phyloP scores from a whole-genome alignment of 2,113 vertebrate genomes.

The Scomber scombrus region DNA sequence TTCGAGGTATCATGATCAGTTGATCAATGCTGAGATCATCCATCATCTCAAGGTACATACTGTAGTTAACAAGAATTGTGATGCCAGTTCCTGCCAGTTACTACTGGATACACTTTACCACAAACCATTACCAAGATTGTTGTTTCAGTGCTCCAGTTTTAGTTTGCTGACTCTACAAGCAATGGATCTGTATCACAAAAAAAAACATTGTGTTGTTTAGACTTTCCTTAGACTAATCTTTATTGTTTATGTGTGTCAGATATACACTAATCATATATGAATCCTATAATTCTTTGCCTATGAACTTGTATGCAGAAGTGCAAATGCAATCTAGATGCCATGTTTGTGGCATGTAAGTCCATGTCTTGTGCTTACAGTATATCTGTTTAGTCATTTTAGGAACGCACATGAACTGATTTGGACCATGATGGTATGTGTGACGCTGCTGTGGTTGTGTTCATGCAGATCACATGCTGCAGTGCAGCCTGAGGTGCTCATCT shows the following conservation, averaged over 20 bases:
- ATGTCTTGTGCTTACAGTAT: background rate
- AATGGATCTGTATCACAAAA: background rate
- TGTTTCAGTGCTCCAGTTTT: conserved; percentile 9
- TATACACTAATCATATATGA: too few relatives aligned
- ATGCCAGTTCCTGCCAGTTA: background rate
- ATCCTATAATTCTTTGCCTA: too few relatives aligned
- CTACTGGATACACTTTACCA: background rate
- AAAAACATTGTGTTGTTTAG: background rate
- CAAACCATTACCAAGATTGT: too few relatives aligned
- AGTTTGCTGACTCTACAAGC: background rate
- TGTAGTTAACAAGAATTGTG: background rate
- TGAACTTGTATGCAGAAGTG: too few relatives aligned
- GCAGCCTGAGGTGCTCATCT: background rate
- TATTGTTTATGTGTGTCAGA: too few relatives aligned
- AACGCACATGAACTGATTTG: background rate
- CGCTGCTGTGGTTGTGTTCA: conserved; percentile 1
- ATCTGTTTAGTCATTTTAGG: background rate
- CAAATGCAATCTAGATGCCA: too few relatives aligned
- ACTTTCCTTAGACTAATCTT: too few relatives aligned
- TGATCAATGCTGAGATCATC: too few relatives aligned
- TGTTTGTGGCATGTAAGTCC: too few relatives aligned
- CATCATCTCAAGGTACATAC: background rate
- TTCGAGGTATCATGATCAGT: too few relatives aligned
- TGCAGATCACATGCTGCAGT: conserved; percentile 1
- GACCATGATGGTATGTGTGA: background rate